Evolutionary conservation across 2,888 invertebrate genomes (phyloP).

Genomic region (Nyleta sp.): DNA sequence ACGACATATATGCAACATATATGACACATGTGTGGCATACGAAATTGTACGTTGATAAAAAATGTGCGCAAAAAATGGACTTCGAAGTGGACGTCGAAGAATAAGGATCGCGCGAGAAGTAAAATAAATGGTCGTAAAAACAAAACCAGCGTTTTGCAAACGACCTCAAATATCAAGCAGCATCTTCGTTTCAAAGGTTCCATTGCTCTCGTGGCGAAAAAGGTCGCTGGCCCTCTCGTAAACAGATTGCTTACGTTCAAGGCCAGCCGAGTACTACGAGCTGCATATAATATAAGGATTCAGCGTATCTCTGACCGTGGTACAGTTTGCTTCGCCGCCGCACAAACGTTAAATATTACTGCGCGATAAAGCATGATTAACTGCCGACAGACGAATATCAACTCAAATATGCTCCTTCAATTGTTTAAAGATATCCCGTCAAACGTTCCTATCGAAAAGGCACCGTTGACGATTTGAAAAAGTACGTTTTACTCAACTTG

Average conservation of each 20-base stretch:
- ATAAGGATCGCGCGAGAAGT: neutral
- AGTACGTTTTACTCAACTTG: no score
- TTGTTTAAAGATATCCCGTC: slow-evolving; percentile 3
- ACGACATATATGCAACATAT: no score
- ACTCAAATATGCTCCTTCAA: slow-evolving; percentile 27
- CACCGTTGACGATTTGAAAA: no score
- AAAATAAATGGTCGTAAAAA: slow-evolving; percentile 20
- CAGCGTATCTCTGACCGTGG: slow-evolving; percentile 61
- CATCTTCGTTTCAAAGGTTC: slow-evolving; percentile 60
- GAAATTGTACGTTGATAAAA: no score
- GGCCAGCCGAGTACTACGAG: slow-evolving; percentile 74
- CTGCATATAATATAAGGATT: slow-evolving; percentile 66
- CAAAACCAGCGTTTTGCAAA: slow-evolving; percentile 40
- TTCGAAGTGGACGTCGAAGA: neutral
- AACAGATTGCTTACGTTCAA: slow-evolving; percentile 79
- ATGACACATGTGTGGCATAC: no score
- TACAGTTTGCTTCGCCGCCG: slow-evolving; percentile 51
- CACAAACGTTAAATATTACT: slow-evolving; percentile 47
- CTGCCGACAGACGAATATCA: slow-evolving; percentile 52
- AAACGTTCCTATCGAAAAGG: no score
- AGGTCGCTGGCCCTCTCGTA: slow-evolving; percentile 77
- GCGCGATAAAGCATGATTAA: slow-evolving; percentile 39
- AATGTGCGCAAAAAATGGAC: no score
- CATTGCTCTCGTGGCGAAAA: slow-evolving; percentile 60
- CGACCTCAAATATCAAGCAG: slow-evolving; percentile 59